A percentile compares a stretch with the other conserved stretches of the same genome.
phyloP scores from a whole-genome alignment of 2,888 invertebrate genomes.

The Arge pagana region DNA sequence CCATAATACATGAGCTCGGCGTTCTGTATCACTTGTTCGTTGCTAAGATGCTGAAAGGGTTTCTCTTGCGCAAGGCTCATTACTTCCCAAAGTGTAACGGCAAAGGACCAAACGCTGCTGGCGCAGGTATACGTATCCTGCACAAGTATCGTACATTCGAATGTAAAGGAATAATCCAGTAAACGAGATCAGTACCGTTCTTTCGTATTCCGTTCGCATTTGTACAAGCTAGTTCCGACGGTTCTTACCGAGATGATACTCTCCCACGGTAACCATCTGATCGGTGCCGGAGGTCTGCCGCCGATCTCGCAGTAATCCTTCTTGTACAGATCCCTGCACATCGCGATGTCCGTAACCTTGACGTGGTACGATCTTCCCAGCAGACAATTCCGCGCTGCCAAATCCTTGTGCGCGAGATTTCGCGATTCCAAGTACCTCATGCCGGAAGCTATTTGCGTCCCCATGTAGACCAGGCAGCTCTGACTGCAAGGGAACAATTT shows the following conservation, averaged over 20 bases:
- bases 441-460: constrained; percentile 76
- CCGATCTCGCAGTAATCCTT: constrained; percentile 69
- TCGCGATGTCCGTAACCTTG: constrained; percentile 68
- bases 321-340: constrained; percentile 67
- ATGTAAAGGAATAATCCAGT: not conserved
- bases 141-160: constrained; percentile 25
- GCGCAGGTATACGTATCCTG: constrained; percentile 69
- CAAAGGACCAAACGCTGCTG: constrained; percentile 69
- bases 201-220: too few species aligned
- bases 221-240: not conserved
- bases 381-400: constrained; percentile 73
- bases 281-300: constrained; percentile 66
- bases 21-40: constrained; percentile 68
- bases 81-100: constrained; percentile 70
- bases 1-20: constrained; percentile 71
- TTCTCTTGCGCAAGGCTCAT: constrained; percentile 65
- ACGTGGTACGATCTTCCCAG: constrained; percentile 66
- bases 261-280: constrained; percentile 71
- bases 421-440: constrained; percentile 81
- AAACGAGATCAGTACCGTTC: not conserved
- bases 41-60: constrained; percentile 65
- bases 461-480: constrained; percentile 73
- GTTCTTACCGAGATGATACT: constrained; percentile 65
- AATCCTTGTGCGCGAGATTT: constrained; percentile 78
- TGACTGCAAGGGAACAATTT: constrained; percentile 60